These are phyloP conservation scores for Pseudomugil gertrudae DNA, from an alignment of 2,797 vertebrate genomes.

Conservation along the genomic window DNA sequence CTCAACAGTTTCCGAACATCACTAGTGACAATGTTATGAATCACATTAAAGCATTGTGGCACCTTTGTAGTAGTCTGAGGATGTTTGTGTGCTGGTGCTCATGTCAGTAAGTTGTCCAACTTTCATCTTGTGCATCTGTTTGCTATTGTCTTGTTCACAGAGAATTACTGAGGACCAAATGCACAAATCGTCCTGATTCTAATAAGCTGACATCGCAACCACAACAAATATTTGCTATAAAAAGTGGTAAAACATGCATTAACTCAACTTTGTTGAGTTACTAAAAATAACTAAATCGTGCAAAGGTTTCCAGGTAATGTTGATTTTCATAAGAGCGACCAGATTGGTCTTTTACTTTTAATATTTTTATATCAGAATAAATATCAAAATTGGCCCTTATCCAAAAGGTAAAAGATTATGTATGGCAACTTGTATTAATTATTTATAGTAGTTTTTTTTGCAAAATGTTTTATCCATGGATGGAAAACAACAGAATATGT, in stretches of 20 bases:
- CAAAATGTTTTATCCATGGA: slow-evolving; percentile 5
- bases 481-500: slow-evolving; percentile 19
- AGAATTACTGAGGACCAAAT: slow-evolving; percentile 49
- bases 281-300: background rate
- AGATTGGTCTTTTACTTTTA: background rate
- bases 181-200: slow-evolving; percentile 53
- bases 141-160: slow-evolving; percentile 40
- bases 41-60: slow-evolving; percentile 78
- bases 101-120: slow-evolving; percentile 41
- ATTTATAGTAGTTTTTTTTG: background rate
- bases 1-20: slow-evolving; percentile 68
- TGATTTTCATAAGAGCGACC: slow-evolving; percentile 6
- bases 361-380: background rate
- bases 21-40: slow-evolving; percentile 75
- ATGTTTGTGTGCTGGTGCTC: slow-evolving; percentile 57
- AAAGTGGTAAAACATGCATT: slow-evolving; percentile 19
- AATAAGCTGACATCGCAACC: slow-evolving; percentile 15
- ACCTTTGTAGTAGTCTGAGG: slow-evolving; percentile 72
- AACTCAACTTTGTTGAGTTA: background rate
- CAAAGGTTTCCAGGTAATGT: background rate
- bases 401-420: background rate
- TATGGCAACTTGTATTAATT: background rate
- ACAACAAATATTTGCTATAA: slow-evolving; percentile 13
- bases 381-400: background rate
- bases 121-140: slow-evolving; percentile 42